A percentile compares a stretch with the other conserved stretches of the same genome.
phyloP scores from a whole-genome alignment of 2,888 invertebrate species.

The Calliopum simillimum region DNA sequence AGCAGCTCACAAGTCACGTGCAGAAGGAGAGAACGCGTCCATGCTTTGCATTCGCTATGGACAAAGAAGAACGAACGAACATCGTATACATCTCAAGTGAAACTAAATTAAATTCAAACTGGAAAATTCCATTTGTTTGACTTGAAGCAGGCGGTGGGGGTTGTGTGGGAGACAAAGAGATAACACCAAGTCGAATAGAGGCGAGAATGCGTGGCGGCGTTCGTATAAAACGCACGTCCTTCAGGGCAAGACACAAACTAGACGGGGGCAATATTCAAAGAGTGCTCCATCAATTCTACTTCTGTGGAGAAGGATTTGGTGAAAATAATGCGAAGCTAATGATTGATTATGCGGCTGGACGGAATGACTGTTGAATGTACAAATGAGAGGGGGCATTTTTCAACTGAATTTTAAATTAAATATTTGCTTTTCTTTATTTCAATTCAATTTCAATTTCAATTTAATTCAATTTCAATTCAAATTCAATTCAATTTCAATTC shows the following conservation, averaged over 20 bases:
- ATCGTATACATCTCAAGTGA: neutral
- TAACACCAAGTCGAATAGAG: neutral
- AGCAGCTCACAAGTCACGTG: constrained; percentile 21
- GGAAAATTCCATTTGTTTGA: constrained; percentile 30
- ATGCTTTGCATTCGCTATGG: constrained; percentile 17
- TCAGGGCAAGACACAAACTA: neutral
- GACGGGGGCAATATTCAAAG: neutral
- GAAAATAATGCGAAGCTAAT: neutral
- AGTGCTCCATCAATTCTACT: neutral
- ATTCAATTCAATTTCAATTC: too few species aligned
- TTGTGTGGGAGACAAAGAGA: too few species aligned
- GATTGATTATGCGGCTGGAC: constrained; percentile 16
- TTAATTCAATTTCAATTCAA: too few species aligned
- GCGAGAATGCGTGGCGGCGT: neutral
- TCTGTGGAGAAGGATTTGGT: constrained; percentile 11
- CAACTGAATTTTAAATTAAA: too few species aligned
- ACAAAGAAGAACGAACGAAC: neutral
- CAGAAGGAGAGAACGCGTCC: constrained; percentile 8
- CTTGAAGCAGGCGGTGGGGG: constrained; percentile 8
- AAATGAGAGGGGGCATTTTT: too few species aligned
- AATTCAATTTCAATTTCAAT: too few species aligned
- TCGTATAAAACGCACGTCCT: constrained; percentile 8
- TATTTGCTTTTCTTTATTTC: too few species aligned
- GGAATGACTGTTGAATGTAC: too few species aligned
- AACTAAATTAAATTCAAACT: constrained; percentile 20